phyloP scores from a whole-genome alignment of 2,797 vertebrate species.

The Gobionotothen gibberifrons region DNA sequence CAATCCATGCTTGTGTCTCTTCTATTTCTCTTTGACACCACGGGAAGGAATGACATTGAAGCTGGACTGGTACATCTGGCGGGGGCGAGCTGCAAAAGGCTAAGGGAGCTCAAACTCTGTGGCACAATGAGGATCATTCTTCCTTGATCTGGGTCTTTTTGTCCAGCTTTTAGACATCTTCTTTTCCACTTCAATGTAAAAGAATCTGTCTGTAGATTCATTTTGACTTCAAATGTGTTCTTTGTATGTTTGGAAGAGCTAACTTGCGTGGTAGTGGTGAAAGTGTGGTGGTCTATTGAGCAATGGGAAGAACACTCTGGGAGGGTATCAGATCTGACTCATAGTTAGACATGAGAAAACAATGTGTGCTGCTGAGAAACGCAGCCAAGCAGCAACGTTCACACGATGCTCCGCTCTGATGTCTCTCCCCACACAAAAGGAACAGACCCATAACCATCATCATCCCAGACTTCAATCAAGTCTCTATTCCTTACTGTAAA shows the following conservation, averaged over 20 bases:
- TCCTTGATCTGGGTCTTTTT: conserved; percentile 35
- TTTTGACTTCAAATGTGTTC: conserved; percentile 24
- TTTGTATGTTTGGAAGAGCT: conserved; percentile 4
- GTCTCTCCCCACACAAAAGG: background rate
- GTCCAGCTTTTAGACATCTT: conserved; percentile 28
- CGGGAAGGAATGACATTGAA: conserved; percentile 63
- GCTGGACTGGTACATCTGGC: conserved; percentile 48
- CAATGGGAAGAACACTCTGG: conserved; percentile 32
- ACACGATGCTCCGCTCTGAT: conserved; percentile 19
- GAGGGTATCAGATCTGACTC: conserved; percentile 47
- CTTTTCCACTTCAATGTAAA: conserved; percentile 27
- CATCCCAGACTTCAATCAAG: conserved; percentile 8
- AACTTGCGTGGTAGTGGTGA: conserved; percentile 4
- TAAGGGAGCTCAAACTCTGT: conserved; percentile 42
- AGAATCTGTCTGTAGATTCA: conserved; percentile 31
- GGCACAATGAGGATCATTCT: conserved; percentile 65
- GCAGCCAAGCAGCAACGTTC: conserved; percentile 26
- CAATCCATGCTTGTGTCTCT: conserved; percentile 53
- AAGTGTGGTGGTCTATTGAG: conserved; percentile 15
- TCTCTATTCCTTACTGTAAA: conserved; percentile 17
- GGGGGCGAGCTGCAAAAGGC: conserved; percentile 45
- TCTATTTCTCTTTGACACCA: conserved; percentile 47
- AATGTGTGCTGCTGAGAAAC: conserved; percentile 40
- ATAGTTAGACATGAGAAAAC: conserved; percentile 52
- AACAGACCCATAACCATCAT: conserved; percentile 6